phyloP scores from a whole-genome alignment of 2,113 vertebrate species.

The Cyanoramphus novaezelandiae region DNA sequence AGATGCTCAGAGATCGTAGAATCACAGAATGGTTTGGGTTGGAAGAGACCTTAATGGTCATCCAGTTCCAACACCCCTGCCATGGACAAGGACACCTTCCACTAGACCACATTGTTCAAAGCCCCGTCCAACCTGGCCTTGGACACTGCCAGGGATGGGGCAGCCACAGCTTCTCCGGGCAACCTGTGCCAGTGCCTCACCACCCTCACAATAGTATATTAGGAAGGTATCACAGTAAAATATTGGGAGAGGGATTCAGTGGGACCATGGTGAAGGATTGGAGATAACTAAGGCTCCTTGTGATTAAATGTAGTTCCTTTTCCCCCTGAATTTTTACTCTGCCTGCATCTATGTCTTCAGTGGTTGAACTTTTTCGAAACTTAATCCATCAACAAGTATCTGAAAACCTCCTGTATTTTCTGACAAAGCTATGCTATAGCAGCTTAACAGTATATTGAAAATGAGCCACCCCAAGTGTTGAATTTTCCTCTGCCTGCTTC shows the following conservation, averaged over 20 bases:
- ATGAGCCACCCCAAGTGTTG: neutral
- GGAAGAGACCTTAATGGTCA: neutral
- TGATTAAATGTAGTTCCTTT: neutral
- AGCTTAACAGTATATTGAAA: neutral
- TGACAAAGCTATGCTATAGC: neutral
- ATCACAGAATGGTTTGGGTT: neutral
- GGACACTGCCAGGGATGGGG: neutral
- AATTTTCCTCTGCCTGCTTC: neutral
- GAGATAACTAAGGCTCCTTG: neutral
- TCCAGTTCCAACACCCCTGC: neutral
- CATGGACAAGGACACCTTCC: neutral
- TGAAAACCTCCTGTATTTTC: neutral
- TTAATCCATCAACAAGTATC: neutral
- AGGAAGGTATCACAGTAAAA: neutral
- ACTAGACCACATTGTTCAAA: neutral
- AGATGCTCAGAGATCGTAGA: no score
- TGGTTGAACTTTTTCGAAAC: neutral
- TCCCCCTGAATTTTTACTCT: neutral
- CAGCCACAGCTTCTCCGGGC: neutral
- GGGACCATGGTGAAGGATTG: accelerated
- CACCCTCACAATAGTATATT: neutral
- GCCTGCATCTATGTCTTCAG: neutral
- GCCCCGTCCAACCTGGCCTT: neutral
- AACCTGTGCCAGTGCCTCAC: neutral
- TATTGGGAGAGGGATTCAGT: neutral